Evolutionary conservation across 2,888 invertebrate genomes (phyloP).

Genomic region (Drosophila atripex): DNA sequence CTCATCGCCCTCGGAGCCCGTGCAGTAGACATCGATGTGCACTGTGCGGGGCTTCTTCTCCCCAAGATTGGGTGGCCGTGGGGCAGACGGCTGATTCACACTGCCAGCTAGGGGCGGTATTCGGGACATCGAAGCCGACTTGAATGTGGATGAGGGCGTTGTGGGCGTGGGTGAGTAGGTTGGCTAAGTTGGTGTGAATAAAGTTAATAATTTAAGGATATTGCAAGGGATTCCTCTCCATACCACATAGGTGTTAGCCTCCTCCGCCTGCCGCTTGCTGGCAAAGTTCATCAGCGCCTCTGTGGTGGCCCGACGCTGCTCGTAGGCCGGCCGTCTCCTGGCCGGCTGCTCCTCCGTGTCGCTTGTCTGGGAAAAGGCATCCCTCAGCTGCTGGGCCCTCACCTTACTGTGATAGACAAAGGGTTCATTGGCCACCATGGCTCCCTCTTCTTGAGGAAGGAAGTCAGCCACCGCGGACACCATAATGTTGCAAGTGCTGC

Average conservation of each 20-base stretch:
- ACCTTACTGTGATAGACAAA: conserved; percentile 82
- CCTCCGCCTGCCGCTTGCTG: conserved; percentile 74
- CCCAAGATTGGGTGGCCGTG: conserved; percentile 49
- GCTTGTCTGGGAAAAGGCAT: conserved; percentile 83
- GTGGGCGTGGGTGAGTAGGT: conserved; percentile 67
- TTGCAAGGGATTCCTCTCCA: not conserved
- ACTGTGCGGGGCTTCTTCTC: conserved; percentile 86
- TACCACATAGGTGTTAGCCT: conserved; percentile 83
- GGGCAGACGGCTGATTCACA: conserved; percentile 30
- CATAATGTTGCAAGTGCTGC: conserved; percentile 88
- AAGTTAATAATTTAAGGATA: not conserved
- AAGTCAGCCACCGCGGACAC: conserved; percentile 85
- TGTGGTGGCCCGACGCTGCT: conserved; percentile 79
- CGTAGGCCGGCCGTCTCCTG: conserved; percentile 65
- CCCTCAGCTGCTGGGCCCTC: conserved; percentile 82
- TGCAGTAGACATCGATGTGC: conserved; percentile 90
- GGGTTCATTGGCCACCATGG: conserved; percentile 65
- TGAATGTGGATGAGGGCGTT: conserved; percentile 76
- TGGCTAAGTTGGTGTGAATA: conserved; percentile 47
- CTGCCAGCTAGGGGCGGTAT: conserved; percentile 70
- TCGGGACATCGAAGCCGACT: conserved; percentile 80
- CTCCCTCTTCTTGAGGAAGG: conserved; percentile 48
- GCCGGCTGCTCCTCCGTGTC: conserved; percentile 81
- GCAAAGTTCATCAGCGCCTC: conserved; percentile 70
- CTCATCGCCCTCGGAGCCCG: conserved; percentile 86